Evolutionary conservation across 2,113 vertebrate genomes (phyloP).

Genomic region (Prietella phreatophila): DNA sequence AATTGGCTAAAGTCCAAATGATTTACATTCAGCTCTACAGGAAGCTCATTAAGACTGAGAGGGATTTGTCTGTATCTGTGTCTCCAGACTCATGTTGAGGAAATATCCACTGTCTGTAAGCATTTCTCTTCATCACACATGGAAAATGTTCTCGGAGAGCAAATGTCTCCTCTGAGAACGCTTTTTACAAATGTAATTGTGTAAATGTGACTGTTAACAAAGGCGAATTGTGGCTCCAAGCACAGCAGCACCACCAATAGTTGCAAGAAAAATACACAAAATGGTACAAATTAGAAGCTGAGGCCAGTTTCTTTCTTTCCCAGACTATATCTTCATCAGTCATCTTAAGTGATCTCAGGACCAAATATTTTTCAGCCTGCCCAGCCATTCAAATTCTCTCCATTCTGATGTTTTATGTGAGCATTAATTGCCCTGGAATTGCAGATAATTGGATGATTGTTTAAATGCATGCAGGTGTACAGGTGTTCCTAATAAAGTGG

Average conservation of each 20-base stretch:
- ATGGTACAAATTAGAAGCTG: not conserved
- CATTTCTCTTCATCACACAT: not conserved
- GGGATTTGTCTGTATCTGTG: constrained; percentile 35
- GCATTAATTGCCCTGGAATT: not conserved
- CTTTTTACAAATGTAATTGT: not conserved
- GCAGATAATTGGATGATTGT: not conserved
- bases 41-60: constrained; percentile 39
- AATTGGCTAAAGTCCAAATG: constrained; percentile 23
- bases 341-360: not conserved
- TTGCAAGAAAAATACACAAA: not conserved
- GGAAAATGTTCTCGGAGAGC: constrained; percentile 2
- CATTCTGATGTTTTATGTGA: not conserved
- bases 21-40: not conserved
- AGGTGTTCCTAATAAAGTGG: not conserved
- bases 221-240: not conserved
- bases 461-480: not conserved
- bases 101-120: constrained; percentile 9
- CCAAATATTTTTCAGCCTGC: not conserved
- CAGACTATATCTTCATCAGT: not conserved
- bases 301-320: not conserved
- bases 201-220: not conserved
- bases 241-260: not conserved
- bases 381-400: not conserved
- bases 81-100: constrained; percentile 12
- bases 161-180: not conserved